phyloP scores from a whole-genome alignment of 2,113 vertebrate genomes.

The Pterocles gutturalis region DNA sequence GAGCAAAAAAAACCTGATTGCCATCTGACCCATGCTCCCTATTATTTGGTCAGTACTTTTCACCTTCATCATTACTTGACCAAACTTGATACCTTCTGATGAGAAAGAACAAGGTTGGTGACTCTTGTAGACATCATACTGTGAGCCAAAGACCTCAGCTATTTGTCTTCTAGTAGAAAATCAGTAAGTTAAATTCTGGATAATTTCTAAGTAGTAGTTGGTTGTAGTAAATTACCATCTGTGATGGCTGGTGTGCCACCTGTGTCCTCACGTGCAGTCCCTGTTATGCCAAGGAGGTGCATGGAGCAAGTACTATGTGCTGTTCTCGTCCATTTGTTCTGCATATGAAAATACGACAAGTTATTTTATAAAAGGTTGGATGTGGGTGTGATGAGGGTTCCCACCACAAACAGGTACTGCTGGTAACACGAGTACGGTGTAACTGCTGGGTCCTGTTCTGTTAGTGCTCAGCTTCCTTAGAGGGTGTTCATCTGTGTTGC shows the following conservation, averaged over 20 bases:
- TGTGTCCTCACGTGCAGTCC: background rate
- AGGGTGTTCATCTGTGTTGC: background rate
- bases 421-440: accelerated
- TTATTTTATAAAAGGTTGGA: background rate
- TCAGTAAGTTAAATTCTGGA: background rate
- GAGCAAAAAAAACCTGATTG: background rate
- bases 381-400: background rate
- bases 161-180: background rate
- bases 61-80: background rate
- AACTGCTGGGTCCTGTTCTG: background rate
- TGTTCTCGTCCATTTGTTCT: background rate
- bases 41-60: background rate
- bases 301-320: accelerated
- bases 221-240: background rate
- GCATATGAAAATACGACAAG: background rate
- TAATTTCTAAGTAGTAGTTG: background rate
- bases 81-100: background rate
- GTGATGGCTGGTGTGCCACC: background rate
- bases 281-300: background rate
- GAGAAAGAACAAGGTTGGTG: background rate
- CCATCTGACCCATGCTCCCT: background rate
- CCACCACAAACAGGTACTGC: background rate
- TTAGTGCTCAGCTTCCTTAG: background rate
- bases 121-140: background rate
- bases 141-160: background rate